A percentile compares a stretch with the other conserved stretches of the same genome.
phyloP scores from a whole-genome alignment of 1,140 invertebrate genomes.

The Heliconius hewitsoni region DNA sequence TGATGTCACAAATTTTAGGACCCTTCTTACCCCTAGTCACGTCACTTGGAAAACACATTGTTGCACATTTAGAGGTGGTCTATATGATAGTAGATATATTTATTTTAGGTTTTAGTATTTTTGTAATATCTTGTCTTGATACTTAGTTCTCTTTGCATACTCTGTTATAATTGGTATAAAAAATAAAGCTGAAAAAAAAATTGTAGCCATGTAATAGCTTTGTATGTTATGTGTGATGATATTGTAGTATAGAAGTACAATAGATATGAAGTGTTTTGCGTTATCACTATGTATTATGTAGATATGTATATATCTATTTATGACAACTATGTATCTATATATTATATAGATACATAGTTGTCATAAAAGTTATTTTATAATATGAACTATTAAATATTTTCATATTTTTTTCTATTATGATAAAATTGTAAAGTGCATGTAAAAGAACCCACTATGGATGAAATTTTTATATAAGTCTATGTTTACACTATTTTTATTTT shows the following conservation, averaged over 20 bases:
- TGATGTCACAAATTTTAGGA: no score
- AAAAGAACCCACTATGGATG: no score
- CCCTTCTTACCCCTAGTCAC: no score
- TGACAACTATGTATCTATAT: not conserved
- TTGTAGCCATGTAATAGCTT: not conserved
- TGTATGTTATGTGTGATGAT: not conserved
- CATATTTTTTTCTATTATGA: not conserved
- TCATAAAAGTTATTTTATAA: not conserved
- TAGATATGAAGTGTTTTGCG: not conserved
- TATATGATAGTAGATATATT: no score
- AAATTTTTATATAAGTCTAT: no score
- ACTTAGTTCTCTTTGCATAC: not conserved
- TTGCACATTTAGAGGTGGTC: no score
- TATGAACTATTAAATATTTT: not conserved
- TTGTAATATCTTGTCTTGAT: no score
- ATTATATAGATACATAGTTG: not conserved
- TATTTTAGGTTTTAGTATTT: no score
- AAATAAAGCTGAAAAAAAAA: not conserved
- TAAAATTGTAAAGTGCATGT: not conserved
- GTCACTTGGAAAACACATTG: no score
- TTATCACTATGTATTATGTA: not conserved
- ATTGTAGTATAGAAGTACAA: not conserved
- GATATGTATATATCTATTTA: not conserved
- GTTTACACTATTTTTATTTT: no score
- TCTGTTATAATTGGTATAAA: no score